Evolutionary conservation across 2,113 vertebrate genomes (phyloP).

Genomic region (Halichoeres trimaculatus): DNA sequence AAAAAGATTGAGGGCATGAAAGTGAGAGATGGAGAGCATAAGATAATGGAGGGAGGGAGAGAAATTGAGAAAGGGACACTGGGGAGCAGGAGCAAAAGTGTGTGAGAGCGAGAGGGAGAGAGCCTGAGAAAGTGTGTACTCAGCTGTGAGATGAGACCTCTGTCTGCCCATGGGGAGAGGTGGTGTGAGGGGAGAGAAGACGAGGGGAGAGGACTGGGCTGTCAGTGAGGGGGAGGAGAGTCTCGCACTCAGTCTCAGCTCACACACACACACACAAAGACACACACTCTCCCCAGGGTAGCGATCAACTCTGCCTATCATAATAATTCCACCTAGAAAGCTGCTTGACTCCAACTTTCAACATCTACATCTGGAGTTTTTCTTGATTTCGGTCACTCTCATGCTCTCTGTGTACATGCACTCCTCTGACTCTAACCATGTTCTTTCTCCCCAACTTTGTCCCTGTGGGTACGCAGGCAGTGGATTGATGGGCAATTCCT

Average conservation of each 20-base stretch:
- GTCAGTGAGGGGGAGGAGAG: constrained; percentile 65
- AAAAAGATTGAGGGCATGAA: constrained; percentile 78
- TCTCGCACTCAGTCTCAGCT: constrained; percentile 46
- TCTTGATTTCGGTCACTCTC: constrained; percentile 20
- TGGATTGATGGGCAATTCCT: constrained; percentile 93
- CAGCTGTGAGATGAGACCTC: constrained; percentile 85
- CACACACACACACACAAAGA: background rate
- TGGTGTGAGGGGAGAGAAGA: constrained; percentile 66
- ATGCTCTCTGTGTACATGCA: constrained; percentile 24
- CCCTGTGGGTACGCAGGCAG: constrained; percentile 83
- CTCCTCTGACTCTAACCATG: constrained; percentile 50
- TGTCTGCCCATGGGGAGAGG: constrained; percentile 76
- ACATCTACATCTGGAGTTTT: constrained; percentile 7
- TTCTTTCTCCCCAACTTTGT: constrained; percentile 58
- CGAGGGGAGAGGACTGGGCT: constrained; percentile 63
- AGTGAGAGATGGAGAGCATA: constrained; percentile 77
- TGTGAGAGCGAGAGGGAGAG: constrained; percentile 77
- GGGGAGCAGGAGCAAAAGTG: constrained; percentile 78
- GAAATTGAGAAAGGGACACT: constrained; percentile 79
- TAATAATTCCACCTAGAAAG: constrained; percentile 57
- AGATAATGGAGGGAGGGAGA: constrained; percentile 79
- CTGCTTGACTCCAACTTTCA: constrained; percentile 20
- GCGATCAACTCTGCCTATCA: constrained; percentile 45
- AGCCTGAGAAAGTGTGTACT: constrained; percentile 83
- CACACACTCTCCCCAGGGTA: constrained; percentile 35